These are phyloP conservation scores for Heliconius hortense DNA, from an alignment of 2,888 invertebrate genomes.

Conservation along the genomic window DNA sequence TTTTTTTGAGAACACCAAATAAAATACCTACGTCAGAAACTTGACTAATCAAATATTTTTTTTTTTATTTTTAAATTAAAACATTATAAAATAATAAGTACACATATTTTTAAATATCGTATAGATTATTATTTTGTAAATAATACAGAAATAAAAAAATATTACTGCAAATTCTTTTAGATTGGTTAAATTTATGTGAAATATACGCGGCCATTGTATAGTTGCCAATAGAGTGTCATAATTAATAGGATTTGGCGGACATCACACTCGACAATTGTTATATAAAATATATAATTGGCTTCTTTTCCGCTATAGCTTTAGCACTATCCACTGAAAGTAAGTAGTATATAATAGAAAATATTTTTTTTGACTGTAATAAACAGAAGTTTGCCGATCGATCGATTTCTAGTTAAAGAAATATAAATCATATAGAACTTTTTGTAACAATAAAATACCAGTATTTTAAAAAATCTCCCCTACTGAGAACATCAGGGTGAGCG, in stretches of 20 bases:
- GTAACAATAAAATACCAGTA: too few relatives aligned
- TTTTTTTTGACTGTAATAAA: background rate
- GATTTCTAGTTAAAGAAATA: too few relatives aligned
- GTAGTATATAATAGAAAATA: background rate
- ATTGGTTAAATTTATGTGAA: background rate
- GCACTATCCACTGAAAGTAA: conserved; percentile 4
- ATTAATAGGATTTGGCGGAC: conserved; percentile 33
- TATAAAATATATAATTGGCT: conserved; percentile 29
- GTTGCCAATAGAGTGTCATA: conserved; percentile 20
- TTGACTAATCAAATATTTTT: too few relatives aligned
- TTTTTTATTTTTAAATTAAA: too few relatives aligned
- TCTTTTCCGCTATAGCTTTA: conserved; percentile 4
- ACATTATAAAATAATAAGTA: too few relatives aligned
- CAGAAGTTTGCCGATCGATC: background rate
- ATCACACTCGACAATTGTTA: conserved; percentile 16
- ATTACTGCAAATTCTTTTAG: background rate
- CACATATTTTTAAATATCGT: too few relatives aligned
- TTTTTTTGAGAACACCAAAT: background rate
- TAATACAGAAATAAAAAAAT: background rate
- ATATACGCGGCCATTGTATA: conserved; percentile 17
- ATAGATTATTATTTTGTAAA: background rate
- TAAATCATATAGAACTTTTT: too few relatives aligned
- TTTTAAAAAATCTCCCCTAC: too few relatives aligned
- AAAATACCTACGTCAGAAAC: background rate
- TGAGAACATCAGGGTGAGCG: too few relatives aligned